phyloP scores from a whole-genome alignment of 2,113 vertebrate species.

The Tinamus guttatus region DNA sequence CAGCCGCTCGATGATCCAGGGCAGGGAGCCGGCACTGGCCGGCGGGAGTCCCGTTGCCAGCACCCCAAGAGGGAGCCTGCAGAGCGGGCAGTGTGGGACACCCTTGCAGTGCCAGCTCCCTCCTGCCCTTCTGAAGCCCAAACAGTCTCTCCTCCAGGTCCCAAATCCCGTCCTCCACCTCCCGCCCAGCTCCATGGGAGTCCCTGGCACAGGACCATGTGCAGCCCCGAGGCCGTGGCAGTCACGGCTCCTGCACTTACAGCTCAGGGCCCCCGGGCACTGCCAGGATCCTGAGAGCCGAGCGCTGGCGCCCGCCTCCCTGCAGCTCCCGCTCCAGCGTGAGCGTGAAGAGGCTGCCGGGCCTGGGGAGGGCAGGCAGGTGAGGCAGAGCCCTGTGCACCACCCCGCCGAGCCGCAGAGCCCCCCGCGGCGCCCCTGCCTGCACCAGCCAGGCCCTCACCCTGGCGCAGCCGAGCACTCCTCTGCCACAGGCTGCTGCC shows the following conservation, averaged over 20 bases:
- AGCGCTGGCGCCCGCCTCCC: slow-evolving; percentile 20
- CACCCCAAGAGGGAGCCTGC: slow-evolving; percentile 71
- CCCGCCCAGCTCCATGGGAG: rapidly evolving
- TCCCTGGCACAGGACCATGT: rapidly evolving
- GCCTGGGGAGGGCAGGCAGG: background rate
- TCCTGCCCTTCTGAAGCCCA: background rate
- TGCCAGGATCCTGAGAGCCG: slow-evolving; percentile 79
- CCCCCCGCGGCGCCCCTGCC: background rate
- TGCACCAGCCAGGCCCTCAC: background rate
- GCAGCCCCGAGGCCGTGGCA: background rate
- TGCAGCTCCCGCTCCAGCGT: slow-evolving; percentile 70
- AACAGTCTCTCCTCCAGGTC: background rate
- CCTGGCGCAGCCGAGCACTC: rapidly evolving
- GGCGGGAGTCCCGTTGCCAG: background rate
- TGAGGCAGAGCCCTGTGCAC: background rate
- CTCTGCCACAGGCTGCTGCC: rapidly evolving
- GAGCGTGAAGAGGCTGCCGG: slow-evolving; percentile 77
- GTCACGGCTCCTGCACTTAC: background rate
- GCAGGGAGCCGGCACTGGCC: slow-evolving; percentile 22
- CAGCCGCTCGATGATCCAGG: slow-evolving; percentile 61
- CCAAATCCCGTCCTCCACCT: no score
- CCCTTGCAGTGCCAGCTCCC: rapidly evolving
- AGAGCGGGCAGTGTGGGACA: background rate
- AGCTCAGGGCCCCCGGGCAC: slow-evolving; percentile 63
- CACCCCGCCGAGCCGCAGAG: no score